phyloP scores from a whole-genome alignment of 92 coral and sea anemone genomes.

The Virgularia gustaviana region DNA sequence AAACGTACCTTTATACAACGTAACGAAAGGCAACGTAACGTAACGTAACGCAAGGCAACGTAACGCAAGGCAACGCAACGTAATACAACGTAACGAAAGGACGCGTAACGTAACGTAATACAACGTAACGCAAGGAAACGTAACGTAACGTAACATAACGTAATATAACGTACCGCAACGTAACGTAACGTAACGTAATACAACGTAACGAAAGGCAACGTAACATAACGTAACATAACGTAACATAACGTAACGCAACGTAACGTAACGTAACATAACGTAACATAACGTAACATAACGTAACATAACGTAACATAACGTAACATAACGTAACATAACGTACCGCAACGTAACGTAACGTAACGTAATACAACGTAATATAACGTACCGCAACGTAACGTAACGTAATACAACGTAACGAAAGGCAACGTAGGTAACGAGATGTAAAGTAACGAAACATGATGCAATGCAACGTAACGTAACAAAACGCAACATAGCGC shows the following conservation, averaged over 20 bases:
- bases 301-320: background rate
- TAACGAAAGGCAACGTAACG: no score
- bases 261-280: background rate
- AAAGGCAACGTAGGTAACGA: background rate
- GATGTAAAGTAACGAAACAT: background rate
- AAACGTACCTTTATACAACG: no score
- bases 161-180: background rate
- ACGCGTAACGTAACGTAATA: background rate
- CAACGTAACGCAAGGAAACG: conserved; percentile 1
- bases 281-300: background rate
- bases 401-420: background rate
- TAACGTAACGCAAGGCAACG: background rate
- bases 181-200: no score
- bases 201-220: background rate
- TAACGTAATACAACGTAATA: no score
- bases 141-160: background rate
- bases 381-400: no score
- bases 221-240: background rate
- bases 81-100: background rate
- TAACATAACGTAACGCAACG: background rate
- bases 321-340: background rate
- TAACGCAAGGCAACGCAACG: background rate
- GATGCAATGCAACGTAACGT: background rate
- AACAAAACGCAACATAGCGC: background rate
- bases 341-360: no score